Conservation (phyloP, 2,797 vertebrate genomes). For the Spondyliosoma cantharus region DNA sequence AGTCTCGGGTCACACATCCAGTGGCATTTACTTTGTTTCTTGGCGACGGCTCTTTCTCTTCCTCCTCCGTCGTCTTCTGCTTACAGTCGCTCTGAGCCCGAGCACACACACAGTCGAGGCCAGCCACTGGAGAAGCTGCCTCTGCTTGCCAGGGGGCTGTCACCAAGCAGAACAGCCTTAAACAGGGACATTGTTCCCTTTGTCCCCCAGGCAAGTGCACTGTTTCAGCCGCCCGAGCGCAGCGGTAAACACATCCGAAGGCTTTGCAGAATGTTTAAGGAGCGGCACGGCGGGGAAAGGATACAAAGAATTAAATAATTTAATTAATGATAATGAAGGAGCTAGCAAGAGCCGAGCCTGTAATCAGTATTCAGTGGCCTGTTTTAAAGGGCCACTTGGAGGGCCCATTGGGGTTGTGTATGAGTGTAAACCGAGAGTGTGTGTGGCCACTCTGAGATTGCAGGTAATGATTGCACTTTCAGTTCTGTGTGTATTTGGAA, state of each 20-base stretch:
- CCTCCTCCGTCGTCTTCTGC: slow-evolving; percentile 23
- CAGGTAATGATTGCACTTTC: slow-evolving; percentile 27
- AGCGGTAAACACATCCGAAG: slow-evolving; percentile 58
- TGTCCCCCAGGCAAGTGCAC: slow-evolving; percentile 50
- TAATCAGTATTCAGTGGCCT: slow-evolving; percentile 49
- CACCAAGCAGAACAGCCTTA: slow-evolving; percentile 53
- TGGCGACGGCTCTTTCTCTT: slow-evolving; percentile 22
- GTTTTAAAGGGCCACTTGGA: slow-evolving; percentile 39
- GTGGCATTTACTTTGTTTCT: slow-evolving; percentile 10
- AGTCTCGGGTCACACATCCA: slow-evolving; percentile 26
- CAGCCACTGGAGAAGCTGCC: slow-evolving; percentile 41
- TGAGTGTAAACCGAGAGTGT: slow-evolving; percentile 20
- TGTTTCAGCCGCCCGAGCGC: slow-evolving; percentile 51
- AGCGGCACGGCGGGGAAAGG: slow-evolving; percentile 15
- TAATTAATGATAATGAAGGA: slow-evolving; percentile 51
- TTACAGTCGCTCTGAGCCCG: slow-evolving; percentile 29
- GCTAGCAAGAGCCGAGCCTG: slow-evolving; percentile 20
- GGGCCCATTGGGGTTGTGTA: slow-evolving; percentile 13
- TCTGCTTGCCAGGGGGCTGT: slow-evolving; percentile 57
- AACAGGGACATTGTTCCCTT: slow-evolving; percentile 62
- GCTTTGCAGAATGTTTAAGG: slow-evolving; percentile 40
- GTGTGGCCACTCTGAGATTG: slow-evolving; percentile 6
- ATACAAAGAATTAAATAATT: slow-evolving; percentile 61
- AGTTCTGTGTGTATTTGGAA: neutral
- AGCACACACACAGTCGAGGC: slow-evolving; percentile 32